Evolutionary conservation across 2,797 vertebrate genomes (phyloP).

Genomic region (Betta splendens): DNA sequence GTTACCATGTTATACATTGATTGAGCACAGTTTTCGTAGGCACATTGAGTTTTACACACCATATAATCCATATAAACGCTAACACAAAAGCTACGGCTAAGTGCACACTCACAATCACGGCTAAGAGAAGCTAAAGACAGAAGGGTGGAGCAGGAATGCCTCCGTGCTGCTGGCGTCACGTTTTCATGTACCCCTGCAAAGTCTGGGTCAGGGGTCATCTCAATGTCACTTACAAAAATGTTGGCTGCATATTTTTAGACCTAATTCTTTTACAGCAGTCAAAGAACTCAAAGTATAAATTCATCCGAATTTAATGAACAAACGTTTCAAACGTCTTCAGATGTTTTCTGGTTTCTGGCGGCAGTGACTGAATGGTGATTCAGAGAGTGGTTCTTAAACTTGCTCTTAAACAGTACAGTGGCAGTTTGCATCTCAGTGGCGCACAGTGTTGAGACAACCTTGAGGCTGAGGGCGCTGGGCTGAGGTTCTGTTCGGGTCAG

Average conservation of each 20-base stretch:
- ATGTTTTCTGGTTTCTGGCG: constrained; percentile 1
- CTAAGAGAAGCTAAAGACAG: constrained; percentile 3
- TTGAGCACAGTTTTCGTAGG: constrained; percentile 78
- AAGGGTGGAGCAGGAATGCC: constrained; percentile 1
- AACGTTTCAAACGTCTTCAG: not conserved
- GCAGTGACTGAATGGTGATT: constrained; percentile 17
- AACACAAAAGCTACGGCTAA: constrained; percentile 81
- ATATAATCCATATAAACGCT: constrained; percentile 81
- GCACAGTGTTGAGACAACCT: constrained; percentile 97
- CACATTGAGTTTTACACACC: constrained; percentile 83
- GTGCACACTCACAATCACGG: too few relatives aligned
- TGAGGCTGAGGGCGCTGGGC: constrained; percentile 93
- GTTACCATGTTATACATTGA: constrained; percentile 46
- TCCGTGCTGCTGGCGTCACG: too few relatives aligned
- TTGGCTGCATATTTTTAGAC: too few relatives aligned
- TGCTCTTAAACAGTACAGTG: constrained; percentile 87
- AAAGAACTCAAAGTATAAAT: not conserved
- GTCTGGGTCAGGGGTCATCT: not conserved
- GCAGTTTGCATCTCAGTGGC: constrained; percentile 88
- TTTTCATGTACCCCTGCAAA: too few relatives aligned
- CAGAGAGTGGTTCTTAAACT: constrained; percentile 81
- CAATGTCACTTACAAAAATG: too few relatives aligned
- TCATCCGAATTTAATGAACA: not conserved
- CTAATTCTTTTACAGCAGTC: not conserved
- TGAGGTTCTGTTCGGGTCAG: constrained; percentile 89